Percentiles rank a stretch among this genome's conserved stretches.
phyloP scores from a whole-genome alignment of 2,888 invertebrate species.

The Parapristionchus giblindavisi region DNA sequence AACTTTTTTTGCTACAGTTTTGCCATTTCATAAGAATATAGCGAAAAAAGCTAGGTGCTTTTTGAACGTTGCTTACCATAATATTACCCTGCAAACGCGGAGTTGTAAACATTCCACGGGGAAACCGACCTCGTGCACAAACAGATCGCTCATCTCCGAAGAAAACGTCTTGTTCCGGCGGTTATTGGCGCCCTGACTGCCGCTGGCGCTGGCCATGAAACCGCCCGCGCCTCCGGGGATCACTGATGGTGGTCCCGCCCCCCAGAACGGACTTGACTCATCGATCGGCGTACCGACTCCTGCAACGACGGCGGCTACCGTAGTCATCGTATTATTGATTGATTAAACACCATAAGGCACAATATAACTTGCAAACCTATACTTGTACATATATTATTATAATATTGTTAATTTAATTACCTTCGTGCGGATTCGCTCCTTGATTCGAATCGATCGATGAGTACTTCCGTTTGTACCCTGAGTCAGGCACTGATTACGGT shows the following conservation, averaged over 20 bases:
- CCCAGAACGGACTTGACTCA: constrained; percentile 16
- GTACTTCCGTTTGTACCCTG: constrained; percentile 35
- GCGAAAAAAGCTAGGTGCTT: too few relatives aligned
- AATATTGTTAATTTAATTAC: too few relatives aligned
- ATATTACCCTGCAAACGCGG: too few relatives aligned
- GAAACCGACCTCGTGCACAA: constrained; percentile 31
- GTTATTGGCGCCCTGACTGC: too few relatives aligned
- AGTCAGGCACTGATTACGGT: background rate
- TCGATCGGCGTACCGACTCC: constrained; percentile 26
- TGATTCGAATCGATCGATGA: constrained; percentile 31
- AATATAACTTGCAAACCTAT: too few relatives aligned
- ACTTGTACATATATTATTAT: too few relatives aligned
- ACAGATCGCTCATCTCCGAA: constrained; percentile 36
- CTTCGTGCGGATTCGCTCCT: constrained; percentile 19
- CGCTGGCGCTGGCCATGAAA: background rate
- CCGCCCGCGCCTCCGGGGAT: background rate
- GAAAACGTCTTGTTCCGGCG: constrained; percentile 38
- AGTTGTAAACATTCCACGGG: too few relatives aligned
- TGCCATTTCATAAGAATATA: too few relatives aligned
- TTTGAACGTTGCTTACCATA: too few relatives aligned
- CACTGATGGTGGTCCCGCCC: background rate
- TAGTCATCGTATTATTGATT: background rate
- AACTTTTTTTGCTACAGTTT: too few relatives aligned
- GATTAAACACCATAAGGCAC: background rate
- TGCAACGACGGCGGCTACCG: background rate